Conservation (phyloP, 1,140 invertebrate species). For the Oryzaephilus surinamensis region DNA sequence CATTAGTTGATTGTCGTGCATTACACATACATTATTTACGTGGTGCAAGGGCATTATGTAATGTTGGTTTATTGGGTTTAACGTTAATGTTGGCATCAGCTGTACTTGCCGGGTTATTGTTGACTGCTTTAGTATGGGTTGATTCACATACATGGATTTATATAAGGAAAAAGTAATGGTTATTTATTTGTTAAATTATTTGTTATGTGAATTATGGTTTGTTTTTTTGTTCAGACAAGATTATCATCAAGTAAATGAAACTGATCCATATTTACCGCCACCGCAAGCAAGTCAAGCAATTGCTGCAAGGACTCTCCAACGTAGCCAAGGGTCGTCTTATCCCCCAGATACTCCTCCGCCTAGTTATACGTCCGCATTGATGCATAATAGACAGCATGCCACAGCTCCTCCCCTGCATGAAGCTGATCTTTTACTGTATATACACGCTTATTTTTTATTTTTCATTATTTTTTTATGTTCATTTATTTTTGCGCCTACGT, state of each 20-base stretch:
- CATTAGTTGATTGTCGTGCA: slow-evolving; percentile 67
- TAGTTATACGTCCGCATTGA: slow-evolving; percentile 34
- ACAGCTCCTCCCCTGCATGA: slow-evolving; percentile 27
- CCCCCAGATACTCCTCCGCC: slow-evolving; percentile 36
- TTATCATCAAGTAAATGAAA: slow-evolving; percentile 61
- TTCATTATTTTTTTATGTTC: slow-evolving; percentile 3
- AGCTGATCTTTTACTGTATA: slow-evolving; percentile 23
- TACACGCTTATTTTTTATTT: slow-evolving; percentile 19
- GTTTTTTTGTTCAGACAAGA: slow-evolving; percentile 48
- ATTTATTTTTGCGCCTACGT: neutral
- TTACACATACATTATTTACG: slow-evolving; percentile 70
- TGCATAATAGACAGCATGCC: slow-evolving; percentile 28
- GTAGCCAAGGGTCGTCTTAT: slow-evolving; percentile 37
- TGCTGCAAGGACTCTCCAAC: slow-evolving; percentile 47
- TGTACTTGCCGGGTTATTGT: slow-evolving; percentile 70
- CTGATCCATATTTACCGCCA: slow-evolving; percentile 54
- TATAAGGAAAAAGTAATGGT: slow-evolving; percentile 69
- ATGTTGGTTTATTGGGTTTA: slow-evolving; percentile 68
- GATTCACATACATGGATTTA: slow-evolving; percentile 96
- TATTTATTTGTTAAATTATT: slow-evolving; percentile 1
- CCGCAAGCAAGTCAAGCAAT: slow-evolving; percentile 49
- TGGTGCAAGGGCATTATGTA: slow-evolving; percentile 65
- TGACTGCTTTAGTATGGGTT: slow-evolving; percentile 85
- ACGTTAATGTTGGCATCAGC: slow-evolving; percentile 77
- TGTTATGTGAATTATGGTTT: slow-evolving; percentile 2